These are phyloP conservation scores for Tautogolabrus adspersus DNA, from an alignment of 2,113 vertebrate species.

Conservation along the genomic window DNA sequence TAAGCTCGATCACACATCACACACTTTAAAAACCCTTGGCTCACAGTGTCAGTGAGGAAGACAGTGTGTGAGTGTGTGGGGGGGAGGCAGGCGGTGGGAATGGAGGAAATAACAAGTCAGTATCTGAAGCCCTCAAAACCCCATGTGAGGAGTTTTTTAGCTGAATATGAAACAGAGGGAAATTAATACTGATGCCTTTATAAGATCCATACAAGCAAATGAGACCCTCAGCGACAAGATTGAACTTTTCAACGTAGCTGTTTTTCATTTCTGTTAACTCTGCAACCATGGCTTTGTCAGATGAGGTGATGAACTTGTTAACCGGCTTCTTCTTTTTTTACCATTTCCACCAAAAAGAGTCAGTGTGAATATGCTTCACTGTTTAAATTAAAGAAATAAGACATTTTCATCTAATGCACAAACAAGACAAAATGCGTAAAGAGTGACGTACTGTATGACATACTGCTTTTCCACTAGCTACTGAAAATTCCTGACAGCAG, in stretches of 20 bases:
- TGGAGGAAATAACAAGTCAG: background rate
- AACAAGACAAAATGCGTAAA: no score
- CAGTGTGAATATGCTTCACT: background rate
- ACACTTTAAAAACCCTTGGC: constrained; percentile 46
- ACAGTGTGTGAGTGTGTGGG: background rate
- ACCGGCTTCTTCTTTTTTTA: no score
- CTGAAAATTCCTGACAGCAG: no score
- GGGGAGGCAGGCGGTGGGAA: background rate
- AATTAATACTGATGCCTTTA: no score
- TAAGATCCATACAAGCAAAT: no score
- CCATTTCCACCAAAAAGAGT: background rate
- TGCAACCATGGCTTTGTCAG: background rate
- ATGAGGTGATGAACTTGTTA: background rate
- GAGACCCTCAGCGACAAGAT: background rate
- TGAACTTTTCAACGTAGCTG: background rate
- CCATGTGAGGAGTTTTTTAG: background rate
- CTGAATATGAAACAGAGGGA: background rate
- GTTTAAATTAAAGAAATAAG: no score
- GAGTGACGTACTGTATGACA: no score
- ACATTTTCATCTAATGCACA: no score
- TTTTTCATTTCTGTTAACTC: background rate
- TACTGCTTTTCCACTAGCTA: no score
- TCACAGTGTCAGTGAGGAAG: constrained; percentile 23
- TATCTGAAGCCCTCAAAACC: constrained; percentile 15
- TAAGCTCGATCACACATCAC: constrained; percentile 67